Conservation (phyloP, 2,888 invertebrate species). For the Antheraea yamamai region DNA sequence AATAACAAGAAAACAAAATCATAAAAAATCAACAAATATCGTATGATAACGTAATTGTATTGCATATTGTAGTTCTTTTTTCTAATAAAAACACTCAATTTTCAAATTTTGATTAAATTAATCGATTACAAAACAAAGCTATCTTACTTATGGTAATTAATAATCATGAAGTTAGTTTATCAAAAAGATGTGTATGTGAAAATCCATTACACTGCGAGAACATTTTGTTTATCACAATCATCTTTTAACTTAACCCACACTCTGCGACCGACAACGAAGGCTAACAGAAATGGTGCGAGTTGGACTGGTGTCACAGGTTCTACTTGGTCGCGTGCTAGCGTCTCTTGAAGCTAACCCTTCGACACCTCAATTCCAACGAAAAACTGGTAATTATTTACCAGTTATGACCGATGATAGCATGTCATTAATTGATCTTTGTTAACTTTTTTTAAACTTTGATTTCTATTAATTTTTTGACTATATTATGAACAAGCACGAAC, state of each 20-base stretch:
- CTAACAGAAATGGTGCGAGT: slow-evolving; percentile 57
- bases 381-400: slow-evolving; percentile 26
- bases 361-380: slow-evolving; percentile 45
- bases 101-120: no score
- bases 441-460: background rate
- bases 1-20: no score
- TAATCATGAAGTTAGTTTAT: background rate
- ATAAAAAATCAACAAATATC: no score
- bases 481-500: background rate
- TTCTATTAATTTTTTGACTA: no score
- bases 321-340: slow-evolving; percentile 39
- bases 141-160: background rate
- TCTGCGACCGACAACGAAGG: slow-evolving; percentile 52
- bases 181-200: background rate
- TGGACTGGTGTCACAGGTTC: slow-evolving; percentile 54
- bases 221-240: background rate
- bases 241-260: slow-evolving; percentile 39
- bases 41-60: no score
- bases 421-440: background rate
- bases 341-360: slow-evolving; percentile 42
- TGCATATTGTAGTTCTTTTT: no score
- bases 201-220: background rate
- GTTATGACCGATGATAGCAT: background rate
- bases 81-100: no score
- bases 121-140: background rate